These are phyloP conservation scores for Lasioglossum oenotherae DNA, from an alignment of 2,888 invertebrate genomes.

Conservation along the genomic window DNA sequence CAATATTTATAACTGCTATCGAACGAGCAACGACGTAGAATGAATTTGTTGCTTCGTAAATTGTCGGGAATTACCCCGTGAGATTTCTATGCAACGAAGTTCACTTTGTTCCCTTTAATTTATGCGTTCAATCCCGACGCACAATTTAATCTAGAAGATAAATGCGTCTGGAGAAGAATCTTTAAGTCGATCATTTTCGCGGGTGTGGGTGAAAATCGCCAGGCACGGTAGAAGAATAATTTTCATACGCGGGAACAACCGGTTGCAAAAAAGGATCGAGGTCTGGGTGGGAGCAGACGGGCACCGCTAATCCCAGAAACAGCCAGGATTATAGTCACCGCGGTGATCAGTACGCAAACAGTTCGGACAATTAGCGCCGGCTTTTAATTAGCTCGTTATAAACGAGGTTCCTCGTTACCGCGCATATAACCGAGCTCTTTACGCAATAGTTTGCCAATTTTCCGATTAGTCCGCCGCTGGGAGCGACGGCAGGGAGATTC, in stretches of 20 bases:
- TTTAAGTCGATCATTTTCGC: background rate
- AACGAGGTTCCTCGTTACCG: slow-evolving; percentile 61
- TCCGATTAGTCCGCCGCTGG: slow-evolving; percentile 50
- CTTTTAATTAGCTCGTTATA: slow-evolving; percentile 70
- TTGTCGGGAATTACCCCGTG: background rate
- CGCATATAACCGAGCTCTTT: slow-evolving; percentile 49
- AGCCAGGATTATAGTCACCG: slow-evolving; percentile 49
- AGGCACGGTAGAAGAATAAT: background rate
- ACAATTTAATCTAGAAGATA: background rate
- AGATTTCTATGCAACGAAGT: background rate
- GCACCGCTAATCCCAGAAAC: slow-evolving; percentile 35
- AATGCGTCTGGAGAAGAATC: background rate
- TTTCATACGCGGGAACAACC: background rate
- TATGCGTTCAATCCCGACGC: background rate
- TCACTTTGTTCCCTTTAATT: background rate
- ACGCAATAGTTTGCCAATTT: slow-evolving; percentile 59
- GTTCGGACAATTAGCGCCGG: slow-evolving; percentile 61
- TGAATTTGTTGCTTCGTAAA: slow-evolving; percentile 6
- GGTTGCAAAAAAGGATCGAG: background rate
- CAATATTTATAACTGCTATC: background rate
- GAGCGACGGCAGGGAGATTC: background rate
- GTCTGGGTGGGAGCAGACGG: background rate
- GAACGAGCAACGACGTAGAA: background rate
- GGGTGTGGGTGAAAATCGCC: background rate
- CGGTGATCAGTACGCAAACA: slow-evolving; percentile 43